Evolutionary conservation across 2,888 invertebrate genomes (phyloP), one percentile per base, ranked within the genome.

Genomic region (Schrankia costaestrigalis): DNA sequence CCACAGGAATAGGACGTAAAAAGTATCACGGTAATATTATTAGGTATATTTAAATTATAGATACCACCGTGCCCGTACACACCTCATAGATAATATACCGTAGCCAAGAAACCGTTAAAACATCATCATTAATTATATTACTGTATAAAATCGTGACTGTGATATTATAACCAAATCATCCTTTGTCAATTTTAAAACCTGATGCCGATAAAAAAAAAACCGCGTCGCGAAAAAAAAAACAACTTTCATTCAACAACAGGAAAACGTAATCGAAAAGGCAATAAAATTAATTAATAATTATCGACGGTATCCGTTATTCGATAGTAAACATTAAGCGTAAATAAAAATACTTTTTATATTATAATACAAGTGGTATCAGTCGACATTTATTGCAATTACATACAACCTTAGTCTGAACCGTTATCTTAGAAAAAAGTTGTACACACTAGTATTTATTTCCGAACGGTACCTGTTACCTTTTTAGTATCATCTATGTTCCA

Each of bases 401-500:
- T 29, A 46, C 35, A 41, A 23, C 37, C 39, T 41, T 41, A 35
- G 28, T 25, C 19, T 6, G 15, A 31, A 46, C 72, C 66, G 73
- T 73, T 73, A 71, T 35, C 13, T 10, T 38, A 26, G 24, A 56
- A 46, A 71, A 67, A 71, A 67, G 53, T 50, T 30, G 55, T 49
- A 45, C n/a, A n/a, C n/a, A n/a, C 47, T 49, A 46, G 39, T 46
- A 46, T 38, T 42, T 35, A 31, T 42, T 36, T 45, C 24, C 24
- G 42, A 63, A 69, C 65, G 65, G 71, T 65, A 67, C 36, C 36
- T 41, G 18, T 31, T 19, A 43, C 68, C 60, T 51, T 66, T 62
- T 61, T 56, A 17, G 13, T 40, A 38, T 36, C 30, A 39, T 43
- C 37, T 40, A 30, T 33, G 43, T 46, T 51, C 50, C 42, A 37